Evolutionary conservation across 2,888 invertebrate species (phyloP).

Genomic region (Harpalus rubripes): DNA sequence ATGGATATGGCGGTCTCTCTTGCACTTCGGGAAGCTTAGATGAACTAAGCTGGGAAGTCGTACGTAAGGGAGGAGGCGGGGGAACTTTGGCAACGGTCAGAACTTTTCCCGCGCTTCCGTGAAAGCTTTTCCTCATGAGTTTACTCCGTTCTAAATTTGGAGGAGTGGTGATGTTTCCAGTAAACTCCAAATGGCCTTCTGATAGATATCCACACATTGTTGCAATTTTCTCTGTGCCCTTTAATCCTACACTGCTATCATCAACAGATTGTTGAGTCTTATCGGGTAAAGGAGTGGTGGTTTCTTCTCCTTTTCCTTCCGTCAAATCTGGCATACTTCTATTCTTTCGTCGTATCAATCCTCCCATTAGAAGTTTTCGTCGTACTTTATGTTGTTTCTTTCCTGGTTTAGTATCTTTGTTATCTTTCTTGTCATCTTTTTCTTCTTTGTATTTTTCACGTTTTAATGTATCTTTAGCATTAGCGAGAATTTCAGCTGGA

Average conservation of each 20-base stretch:
- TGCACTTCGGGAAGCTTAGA: constrained; percentile 82
- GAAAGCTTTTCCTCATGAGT: constrained; percentile 93
- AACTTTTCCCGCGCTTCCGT: constrained; percentile 90
- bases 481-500: constrained; percentile 78
- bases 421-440: constrained; percentile 81
- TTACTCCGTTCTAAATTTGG: constrained; percentile 92
- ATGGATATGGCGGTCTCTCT: constrained; percentile 77
- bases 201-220: constrained; percentile 89
- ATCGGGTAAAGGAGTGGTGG: constrained; percentile 76
- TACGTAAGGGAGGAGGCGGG: constrained; percentile 90
- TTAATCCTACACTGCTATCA: constrained; percentile 86
- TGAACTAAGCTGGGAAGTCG: constrained; percentile 90
- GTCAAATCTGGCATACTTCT: constrained; percentile 95
- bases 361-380: constrained; percentile 92
- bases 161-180: constrained; percentile 80
- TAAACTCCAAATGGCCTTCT: constrained; percentile 91
- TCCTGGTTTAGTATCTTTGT: constrained; percentile 85
- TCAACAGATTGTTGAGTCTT: constrained; percentile 83
- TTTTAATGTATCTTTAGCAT: constrained; percentile 79
- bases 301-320: constrained; percentile 84
- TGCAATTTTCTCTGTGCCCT: constrained; percentile 81
- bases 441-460: constrained; percentile 81
- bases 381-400: constrained; percentile 95
- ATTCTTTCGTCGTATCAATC: constrained; percentile 91
- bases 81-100: constrained; percentile 91